Base-by-base conservation (phyloP, 2,113 vertebrate genomes). In the Columba janthina region DNA sequence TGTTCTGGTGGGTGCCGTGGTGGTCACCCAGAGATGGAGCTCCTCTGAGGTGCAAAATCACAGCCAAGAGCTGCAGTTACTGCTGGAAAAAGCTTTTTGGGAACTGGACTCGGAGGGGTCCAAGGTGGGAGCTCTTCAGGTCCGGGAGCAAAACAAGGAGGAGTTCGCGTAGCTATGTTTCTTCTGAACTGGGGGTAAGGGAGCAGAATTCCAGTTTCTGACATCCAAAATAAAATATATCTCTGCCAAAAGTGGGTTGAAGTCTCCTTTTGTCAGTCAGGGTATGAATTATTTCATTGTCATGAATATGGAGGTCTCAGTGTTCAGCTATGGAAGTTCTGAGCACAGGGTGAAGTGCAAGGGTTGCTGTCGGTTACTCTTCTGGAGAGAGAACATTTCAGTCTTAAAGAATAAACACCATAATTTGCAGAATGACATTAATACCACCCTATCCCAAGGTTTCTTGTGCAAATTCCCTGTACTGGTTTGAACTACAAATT, bases 111-210 rank as follows among this genome's bases (percentile, higher is more conserved):
- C 6, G 0, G 19, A 24, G 25, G n/a, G 31, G 25, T 46, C 5
- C 1, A 1, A 0, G 0, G 9, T 25, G 38, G 25, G 14, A 53
- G 11, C 24, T 40, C 0, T 2, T n/a, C 15, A n/a, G 12, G 40
- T 29, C 12, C 18, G 26, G 42, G 26, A 51, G 46, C n/a, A 42
- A 31, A 29, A 6, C 29, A 69, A 11, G 15, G 44, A 34, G 51
- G 12, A 31, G 20, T n/a, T 48, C 5, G 3, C 12, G 11, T 40
- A 24, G 12, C 15, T 18, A 0, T 15, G 9, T 32, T 21, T 53
- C 15, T 34, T 50, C 51, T 34, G 31, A 66, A 40, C 25, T 8
- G 36, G 26, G 34, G 15, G 11, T 16, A 7, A 34, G 48, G 71
- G 22, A 66, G 31, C 15, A 32, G 38, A 66, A 66, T 36, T 36